phyloP scores from a whole-genome alignment of 2,113 vertebrate genomes.

The Mellivora capensis region DNA sequence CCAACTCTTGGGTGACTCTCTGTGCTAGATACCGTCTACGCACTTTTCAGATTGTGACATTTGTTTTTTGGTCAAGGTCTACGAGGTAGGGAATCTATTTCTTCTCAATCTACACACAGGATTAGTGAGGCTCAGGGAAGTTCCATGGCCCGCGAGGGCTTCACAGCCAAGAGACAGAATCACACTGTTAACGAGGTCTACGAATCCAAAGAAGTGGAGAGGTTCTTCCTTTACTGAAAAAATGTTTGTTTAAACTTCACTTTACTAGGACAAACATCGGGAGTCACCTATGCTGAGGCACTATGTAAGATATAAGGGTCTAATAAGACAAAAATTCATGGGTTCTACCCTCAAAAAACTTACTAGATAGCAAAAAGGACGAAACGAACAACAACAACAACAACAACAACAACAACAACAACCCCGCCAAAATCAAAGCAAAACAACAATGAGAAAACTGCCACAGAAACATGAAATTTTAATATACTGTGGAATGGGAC shows the following conservation, averaged over 20 bases:
- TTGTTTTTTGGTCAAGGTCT: background rate
- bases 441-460: background rate
- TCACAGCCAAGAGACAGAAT: background rate
- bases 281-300: background rate
- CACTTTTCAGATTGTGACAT: background rate
- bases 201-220: background rate
- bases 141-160: background rate
- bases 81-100: background rate
- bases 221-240: background rate
- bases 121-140: background rate
- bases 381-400: background rate
- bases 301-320: background rate
- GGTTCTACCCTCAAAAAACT: background rate
- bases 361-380: background rate
- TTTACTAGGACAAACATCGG: background rate
- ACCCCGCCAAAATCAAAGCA: background rate
- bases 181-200: background rate
- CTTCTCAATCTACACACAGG: background rate
- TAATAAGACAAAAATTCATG: background rate
- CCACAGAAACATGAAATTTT: background rate
- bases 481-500: background rate
- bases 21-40: background rate
- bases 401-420: no score
- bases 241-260: background rate
- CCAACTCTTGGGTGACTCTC: background rate